Base-by-base conservation (phyloP, 2,888 invertebrate species). In the Drosophila parthenogenetica region DNA sequence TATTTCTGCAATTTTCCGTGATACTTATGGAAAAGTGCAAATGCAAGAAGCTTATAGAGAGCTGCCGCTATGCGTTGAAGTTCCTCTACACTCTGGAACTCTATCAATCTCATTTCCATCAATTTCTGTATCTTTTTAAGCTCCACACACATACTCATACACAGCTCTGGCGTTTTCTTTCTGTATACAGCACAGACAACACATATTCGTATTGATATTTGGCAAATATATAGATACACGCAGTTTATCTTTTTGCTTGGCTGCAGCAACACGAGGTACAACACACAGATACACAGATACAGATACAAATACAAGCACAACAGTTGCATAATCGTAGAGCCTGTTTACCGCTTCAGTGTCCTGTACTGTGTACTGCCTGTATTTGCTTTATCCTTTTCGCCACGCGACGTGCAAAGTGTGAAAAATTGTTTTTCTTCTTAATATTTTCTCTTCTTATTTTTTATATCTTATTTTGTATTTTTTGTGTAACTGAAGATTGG, bases 391-490 rank as follows among this genome's bases (percentile, higher is more conserved):
- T 70, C 65, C 73, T 65, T 62, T 76, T 61, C 39, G 62, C 66
- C 63, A 25, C 48, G 73, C 72, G 73, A 81, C 86, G 81, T 83
- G 85, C 77, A 87, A 87, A 88, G 83, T 87, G 87, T 87, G 80
- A 83, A 87, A 87, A 84, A 76, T 79, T 71, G 66, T 65, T 79
- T 74, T 73, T 67, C 54, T 66, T 29, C 37, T 50, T 19, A 2
- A 32, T 19, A 16, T 32, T 45, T 16, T 8, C 29, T 5, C 14
- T 10, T n/a, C 17, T 17, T 13, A 3, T 3, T 13, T 13, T 35
- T 35, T 35, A 35, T 35, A 3, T 35, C 35, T 55, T 53, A 13
- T 65, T 39, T 64, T 22, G 16, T 60, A 42, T 43, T 22, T 46
- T 45, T 48, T 57, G 39, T 59, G 53, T 65, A 48, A 19, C 40